phyloP scores from a whole-genome alignment of 35 echinoderm and acorn worm species.

The Ophiothrix spiculata region DNA sequence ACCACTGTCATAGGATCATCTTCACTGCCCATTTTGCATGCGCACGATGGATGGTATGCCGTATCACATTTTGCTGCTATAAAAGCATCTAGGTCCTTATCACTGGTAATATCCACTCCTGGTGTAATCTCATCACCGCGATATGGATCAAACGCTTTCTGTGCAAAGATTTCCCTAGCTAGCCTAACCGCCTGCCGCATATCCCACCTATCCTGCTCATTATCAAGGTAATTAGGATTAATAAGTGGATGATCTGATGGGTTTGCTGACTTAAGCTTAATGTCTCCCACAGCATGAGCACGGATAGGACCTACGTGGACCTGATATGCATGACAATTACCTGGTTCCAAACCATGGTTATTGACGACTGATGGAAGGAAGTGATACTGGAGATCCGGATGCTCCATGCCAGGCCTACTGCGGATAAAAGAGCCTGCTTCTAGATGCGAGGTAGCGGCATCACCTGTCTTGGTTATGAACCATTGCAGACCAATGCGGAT shows the following conservation, averaged over 20 bases:
- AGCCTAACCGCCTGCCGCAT: conserved; percentile 70
- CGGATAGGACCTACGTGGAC: conserved; percentile 81
- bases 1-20: conserved; percentile 94
- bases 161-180: conserved; percentile 79
- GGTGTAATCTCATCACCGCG: conserved; percentile 83
- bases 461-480: conserved; percentile 84
- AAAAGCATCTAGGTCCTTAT: conserved; percentile 83
- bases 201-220: conserved; percentile 78
- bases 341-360: conserved; percentile 68
- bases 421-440: conserved; percentile 86
- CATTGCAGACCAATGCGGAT: conserved; percentile 83
- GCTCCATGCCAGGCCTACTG: conserved; percentile 71
- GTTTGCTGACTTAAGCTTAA: conserved; percentile 67
- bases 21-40: conserved; percentile 89
- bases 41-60: conserved; percentile 93
- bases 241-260: conserved; percentile 76
- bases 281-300: conserved; percentile 55
- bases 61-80: conserved; percentile 53
- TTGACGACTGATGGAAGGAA: conserved; percentile 96
- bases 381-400: conserved; percentile 91
- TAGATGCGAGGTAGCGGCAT: conserved; percentile 74
- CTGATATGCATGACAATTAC: conserved; percentile 83
- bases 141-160: conserved; percentile 79
- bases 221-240: conserved; percentile 87
- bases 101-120: conserved; percentile 48